phyloP scores from a whole-genome alignment of 2,797 vertebrate genomes.

The Hephaestus fuliginosus region DNA sequence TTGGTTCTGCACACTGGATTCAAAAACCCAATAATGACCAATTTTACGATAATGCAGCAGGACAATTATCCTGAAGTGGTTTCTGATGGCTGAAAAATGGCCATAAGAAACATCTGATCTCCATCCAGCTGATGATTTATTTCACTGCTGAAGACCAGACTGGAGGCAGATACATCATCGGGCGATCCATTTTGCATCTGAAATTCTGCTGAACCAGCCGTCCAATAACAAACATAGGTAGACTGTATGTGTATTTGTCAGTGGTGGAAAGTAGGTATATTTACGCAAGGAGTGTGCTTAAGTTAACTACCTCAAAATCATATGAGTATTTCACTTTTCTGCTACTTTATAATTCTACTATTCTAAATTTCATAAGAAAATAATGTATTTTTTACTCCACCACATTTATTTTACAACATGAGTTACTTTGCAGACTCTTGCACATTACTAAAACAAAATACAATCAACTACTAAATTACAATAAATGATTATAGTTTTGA shows the following conservation, averaged over 20 bases:
- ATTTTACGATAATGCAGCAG: not conserved
- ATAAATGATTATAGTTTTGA: no score
- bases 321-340: no score
- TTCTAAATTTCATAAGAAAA: no score
- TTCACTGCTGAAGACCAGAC: conserved; percentile 5
- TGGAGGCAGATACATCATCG: not conserved
- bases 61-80: not conserved
- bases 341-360: no score
- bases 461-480: no score
- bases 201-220: not conserved
- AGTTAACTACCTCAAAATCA: no score
- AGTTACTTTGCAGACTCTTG: no score
- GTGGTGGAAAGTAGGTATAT: no score
- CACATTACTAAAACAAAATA: no score
- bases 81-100: not conserved
- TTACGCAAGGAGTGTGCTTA: no score
- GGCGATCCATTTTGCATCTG: not conserved
- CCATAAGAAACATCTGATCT: not conserved
- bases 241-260: not conserved
- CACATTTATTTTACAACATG: no score
- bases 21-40: not conserved
- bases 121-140: not conserved
- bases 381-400: no score
- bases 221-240: not conserved
- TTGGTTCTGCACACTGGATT: not conserved